Base-by-base conservation (phyloP, 2,113 vertebrate species). In the Cottus gobio region DNA sequence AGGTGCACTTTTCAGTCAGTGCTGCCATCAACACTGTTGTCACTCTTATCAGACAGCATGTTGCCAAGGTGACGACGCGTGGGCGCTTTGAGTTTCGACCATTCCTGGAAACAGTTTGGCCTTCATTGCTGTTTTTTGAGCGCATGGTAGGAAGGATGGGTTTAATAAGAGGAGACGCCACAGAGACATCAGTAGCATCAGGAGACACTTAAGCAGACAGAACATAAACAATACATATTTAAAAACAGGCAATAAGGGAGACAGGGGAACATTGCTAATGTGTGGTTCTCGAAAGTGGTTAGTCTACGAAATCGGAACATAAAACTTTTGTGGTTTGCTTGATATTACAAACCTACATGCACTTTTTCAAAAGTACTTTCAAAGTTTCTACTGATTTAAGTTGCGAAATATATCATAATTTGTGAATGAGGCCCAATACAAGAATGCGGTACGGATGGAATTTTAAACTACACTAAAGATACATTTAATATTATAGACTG, bases 61-160 rank as follows among this genome's bases (percentile, higher is more conserved):
- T 58, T 86, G 66, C 42, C 62, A 15, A 61, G 26, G 46, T 78
- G 61, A 68, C 56, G 64, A 9, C 67, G 42, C 69, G 73, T 76
- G 62, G 75, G 75, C 13, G 66, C 44, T 69, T 64, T 75, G 68
- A 75, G 36, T 74, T 78, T 46, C 46, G 28, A 80, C 15, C 31
- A 58, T 85, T 89, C 54, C 72, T 76, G 65, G 64, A 80, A 90
- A 64, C 63, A 22, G 37, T 85, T 82, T 87, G 28, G 71, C 77
- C 30, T 60, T 88, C n/a, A 20, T n/a, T 67, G 10, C 22, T 58
- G 30, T 73, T 80, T 81, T 67, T 71, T 69, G 26, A 34, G 48
- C 50, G 12, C 1, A 65, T 36, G 7, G 71, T 58, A 58, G 26
- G 24, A 50, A 4, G 3, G 13, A 20, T 73, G 42, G 37, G 24